Conservation (phyloP, 2,113 vertebrate species). For the Prunella fulvescens region DNA sequence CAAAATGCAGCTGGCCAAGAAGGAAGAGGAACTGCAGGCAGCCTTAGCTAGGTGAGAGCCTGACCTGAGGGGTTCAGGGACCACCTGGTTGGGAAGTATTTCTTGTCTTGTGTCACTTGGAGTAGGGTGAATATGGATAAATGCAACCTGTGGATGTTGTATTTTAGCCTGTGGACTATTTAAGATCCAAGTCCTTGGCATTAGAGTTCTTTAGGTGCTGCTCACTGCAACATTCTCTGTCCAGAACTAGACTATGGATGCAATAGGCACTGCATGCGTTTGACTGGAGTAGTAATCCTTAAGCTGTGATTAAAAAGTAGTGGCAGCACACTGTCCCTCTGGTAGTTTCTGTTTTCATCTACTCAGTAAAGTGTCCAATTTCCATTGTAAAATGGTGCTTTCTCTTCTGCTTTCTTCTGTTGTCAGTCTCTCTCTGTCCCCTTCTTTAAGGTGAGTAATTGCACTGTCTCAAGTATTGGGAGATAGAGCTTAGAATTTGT, state of each 20-base stretch:
- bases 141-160: neutral
- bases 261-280: fast-evolving
- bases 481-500: neutral
- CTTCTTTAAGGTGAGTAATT: neutral
- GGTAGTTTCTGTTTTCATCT: neutral
- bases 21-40: conserved; percentile 95
- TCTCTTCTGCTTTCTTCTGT: conserved; percentile 36
- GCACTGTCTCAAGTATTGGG: neutral
- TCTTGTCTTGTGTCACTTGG: neutral
- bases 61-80: neutral
- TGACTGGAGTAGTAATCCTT: neutral
- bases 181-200: neutral
- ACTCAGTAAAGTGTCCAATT: neutral
- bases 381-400: neutral
- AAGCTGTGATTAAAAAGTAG: neutral
- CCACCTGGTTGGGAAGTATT: neutral
- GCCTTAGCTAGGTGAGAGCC: conserved; percentile 86
- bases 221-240: neutral
- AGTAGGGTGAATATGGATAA: neutral
- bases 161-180: neutral
- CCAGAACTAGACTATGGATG: neutral
- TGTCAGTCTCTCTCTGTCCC: conserved; percentile 7
- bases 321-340: neutral
- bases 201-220: neutral
- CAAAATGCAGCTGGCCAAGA: conserved; percentile 93